Evolutionary conservation across 2,888 invertebrate genomes (phyloP), one percentile per base, ranked within the genome.

Genomic region (Cantharis flavilabris): DNA sequence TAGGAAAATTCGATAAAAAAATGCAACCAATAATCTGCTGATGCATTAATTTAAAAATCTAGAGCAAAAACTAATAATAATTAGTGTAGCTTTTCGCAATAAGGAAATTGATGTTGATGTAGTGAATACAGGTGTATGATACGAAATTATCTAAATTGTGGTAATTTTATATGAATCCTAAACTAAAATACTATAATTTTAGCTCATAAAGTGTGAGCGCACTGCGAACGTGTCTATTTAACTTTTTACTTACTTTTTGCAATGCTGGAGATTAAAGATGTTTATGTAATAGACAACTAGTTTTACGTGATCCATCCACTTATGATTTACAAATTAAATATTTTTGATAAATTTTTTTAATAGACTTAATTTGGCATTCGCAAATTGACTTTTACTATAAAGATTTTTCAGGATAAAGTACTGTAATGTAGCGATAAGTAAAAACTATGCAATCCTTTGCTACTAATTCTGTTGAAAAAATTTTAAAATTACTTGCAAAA

Each of bases 121-220:
- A 30, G 63, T 30, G 30, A 70, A 73, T 73, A 26, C 73, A 69
- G 63, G 73, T 73, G 70, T 73, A 69, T 13, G 30, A 67, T 49
- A 69, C 72, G 72, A 28, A 62, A 72, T 71, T 76, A 72, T 69
- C 75, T 72, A 71, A 76, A 76, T 76, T 76, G 75, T 76, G 72
- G 75, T 72, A 69, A 76, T 76, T 69, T 75, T 28, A 69, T 64
- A 11, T 14, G 64, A 62, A 71, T 72, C 26, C 63, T 67, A 10
- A 26, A 49, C 14, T 69, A 62, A 72, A 75, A 69, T 69, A 71
- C 75, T 76, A 69, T 76, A 76, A 76, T 76, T 76, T 76, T 69
- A 69, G 23, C 75, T 76, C 75, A 76, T 76, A 76, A 71, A 76
- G 63, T 72, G 49, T 65, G 72, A 69, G 49, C 11, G 62, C 28